Conservation (phyloP, 1,140 invertebrate genomes). For the Theocolax elegans region DNA sequence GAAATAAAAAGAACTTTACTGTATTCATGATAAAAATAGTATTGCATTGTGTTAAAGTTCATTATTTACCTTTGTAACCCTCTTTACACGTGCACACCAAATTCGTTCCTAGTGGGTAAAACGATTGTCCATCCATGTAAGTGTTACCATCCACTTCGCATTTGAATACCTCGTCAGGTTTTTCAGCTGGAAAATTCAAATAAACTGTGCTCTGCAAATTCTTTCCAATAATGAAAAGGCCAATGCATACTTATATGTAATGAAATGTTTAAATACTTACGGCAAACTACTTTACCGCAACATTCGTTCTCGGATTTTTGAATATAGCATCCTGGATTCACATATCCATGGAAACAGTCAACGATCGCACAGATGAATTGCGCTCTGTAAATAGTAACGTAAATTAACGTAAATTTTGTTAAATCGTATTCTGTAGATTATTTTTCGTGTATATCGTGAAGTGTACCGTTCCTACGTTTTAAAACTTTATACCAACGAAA, state of each 20-base stretch:
- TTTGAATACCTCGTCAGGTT: constrained; percentile 30
- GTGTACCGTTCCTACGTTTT: no score
- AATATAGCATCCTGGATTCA: constrained; percentile 45
- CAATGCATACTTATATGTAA: background rate
- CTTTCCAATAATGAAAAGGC: background rate
- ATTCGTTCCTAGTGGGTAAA: constrained; percentile 30
- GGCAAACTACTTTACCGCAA: constrained; percentile 50
- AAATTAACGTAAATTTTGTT: no score
- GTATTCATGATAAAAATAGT: no score
- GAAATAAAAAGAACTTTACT: no score
- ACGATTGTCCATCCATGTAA: constrained; percentile 51
- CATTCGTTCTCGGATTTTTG: background rate
- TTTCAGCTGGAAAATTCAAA: constrained; percentile 34
- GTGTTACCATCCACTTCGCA: constrained; percentile 51
- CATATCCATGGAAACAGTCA: constrained; percentile 41
- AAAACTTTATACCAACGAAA: no score
- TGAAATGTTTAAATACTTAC: constrained; percentile 45
- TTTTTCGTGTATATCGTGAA: no score
- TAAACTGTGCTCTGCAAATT: background rate
- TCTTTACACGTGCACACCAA: constrained; percentile 44
- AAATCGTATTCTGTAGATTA: no score
- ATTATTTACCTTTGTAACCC: constrained; percentile 36
- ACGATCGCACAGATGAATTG: constrained; percentile 48
- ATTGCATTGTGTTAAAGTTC: background rate
- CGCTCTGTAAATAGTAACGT: constrained; percentile 39